phyloP scores from a whole-genome alignment of 2,797 vertebrate genomes.

The Dipus sagitta region DNA sequence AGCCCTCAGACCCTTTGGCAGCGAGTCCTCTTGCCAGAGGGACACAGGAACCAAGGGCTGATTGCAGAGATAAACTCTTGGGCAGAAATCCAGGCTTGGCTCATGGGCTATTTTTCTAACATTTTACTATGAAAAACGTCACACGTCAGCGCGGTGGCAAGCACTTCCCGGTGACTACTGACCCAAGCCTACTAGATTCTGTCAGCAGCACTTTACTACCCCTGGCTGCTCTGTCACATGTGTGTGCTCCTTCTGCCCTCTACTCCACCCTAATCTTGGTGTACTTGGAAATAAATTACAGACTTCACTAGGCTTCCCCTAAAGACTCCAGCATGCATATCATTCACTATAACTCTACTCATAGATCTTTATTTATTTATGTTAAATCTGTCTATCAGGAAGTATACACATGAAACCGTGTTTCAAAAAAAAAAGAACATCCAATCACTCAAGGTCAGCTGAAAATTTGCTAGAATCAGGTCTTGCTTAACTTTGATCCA shows the following conservation, averaged over 20 bases:
- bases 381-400: not conserved
- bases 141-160: not conserved
- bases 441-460: not conserved
- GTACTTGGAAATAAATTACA: constrained; percentile 4
- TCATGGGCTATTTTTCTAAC: not conserved
- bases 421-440: not conserved
- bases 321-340: not conserved
- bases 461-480: not conserved
- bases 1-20: not conserved
- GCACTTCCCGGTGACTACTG: not conserved
- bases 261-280: not conserved
- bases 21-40: not conserved
- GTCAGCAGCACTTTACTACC: not conserved
- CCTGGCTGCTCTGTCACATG: not conserved
- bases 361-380: not conserved
- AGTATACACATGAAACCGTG: too few relatives aligned
- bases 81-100: not conserved
- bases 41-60: not conserved
- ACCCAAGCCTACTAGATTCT: not conserved
- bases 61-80: not conserved
- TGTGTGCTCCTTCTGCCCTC: not conserved
- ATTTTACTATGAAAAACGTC: not conserved
- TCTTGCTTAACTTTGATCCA: not conserved
- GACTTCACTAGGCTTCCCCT: not conserved
- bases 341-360: not conserved